Evolutionary conservation across 2,113 vertebrate genomes (phyloP), one percentile per base, ranked within the genome.

Genomic region (Salminus brasiliensis): DNA sequence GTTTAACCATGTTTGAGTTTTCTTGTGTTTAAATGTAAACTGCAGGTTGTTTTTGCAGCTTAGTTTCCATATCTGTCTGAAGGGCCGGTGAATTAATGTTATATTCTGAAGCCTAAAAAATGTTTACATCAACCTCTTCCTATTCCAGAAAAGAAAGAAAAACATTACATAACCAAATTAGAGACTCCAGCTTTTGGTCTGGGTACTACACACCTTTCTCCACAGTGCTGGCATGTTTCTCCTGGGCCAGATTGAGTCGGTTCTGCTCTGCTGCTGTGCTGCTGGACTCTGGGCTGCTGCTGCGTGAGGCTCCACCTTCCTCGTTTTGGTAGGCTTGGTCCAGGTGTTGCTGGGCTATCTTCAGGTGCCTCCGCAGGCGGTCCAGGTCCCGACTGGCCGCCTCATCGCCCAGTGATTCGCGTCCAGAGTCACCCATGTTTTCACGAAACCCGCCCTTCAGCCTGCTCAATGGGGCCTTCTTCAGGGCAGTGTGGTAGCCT

Each of bases 281-380:
- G 0, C 95, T 93, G 67, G 92, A 93, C 88, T 95, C 95, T 0
- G 95, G 95, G 82, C 94, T 96, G 91, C 93, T 95, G 89, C 94
- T 95, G 2, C 91, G 90, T 0, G 93, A 92, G 0, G 93, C 87
- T 1, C 91, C 89, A 12, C 91, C 91, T 0, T 81, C 85, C 81
- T 92, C 88, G 1, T 91, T 83, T 57, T 95, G 94, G 89, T 95
- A 95, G 39, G 94, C 95, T 81, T 94, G 90, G 79, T 94, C 95
- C 84, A 97, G 90, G 71, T 96, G 95, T 82, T 95, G 94, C 85
- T 96, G 95, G 12, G 95, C 95, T 87, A 95, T 68, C 72, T 94
- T 93, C 76, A 96, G 92, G 79, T 96, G 95, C 79, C 93, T 91
- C 0, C 91, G 91, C 74, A 96, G 83, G 29, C 90, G 87, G 73